Percentiles rank a stretch among this genome's conserved stretches.
These are phyloP conservation scores for Frankliniella fusca DNA, from an alignment of 2,888 invertebrate species.

Conservation along the genomic window DNA sequence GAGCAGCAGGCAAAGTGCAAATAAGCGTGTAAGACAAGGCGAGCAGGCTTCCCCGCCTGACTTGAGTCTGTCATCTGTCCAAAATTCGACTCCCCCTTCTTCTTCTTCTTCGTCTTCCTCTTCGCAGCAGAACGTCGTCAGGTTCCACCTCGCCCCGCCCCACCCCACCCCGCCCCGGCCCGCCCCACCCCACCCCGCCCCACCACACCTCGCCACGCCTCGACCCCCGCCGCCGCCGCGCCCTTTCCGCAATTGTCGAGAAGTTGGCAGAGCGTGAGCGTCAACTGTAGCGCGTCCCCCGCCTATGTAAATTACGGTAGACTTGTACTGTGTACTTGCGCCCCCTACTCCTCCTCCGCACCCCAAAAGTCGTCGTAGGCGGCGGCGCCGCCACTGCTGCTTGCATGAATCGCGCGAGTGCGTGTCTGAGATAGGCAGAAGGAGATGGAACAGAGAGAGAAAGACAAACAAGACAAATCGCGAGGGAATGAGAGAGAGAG, in stretches of 20 bases:
- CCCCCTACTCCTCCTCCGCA: background rate
- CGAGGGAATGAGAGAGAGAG: background rate
- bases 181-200: background rate
- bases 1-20: no score
- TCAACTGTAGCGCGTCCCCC: constrained; percentile 1
- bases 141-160: background rate
- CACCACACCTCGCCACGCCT: background rate
- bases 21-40: no score
- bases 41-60: no score
- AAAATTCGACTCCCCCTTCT: no score
- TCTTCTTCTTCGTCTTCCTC: no score
- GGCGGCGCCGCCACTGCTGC: background rate
- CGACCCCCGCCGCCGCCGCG: background rate
- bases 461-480: background rate
- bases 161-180: background rate
- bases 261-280: constrained; percentile 9
- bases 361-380: background rate
- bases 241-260: constrained; percentile 5
- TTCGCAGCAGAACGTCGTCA: no score
- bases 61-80: no score
- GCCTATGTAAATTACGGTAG: constrained; percentile 18
- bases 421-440: no score
- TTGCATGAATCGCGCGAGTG: background rate
- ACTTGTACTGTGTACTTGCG: background rate
- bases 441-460: no score